Base-by-base conservation (phyloP, 1,140 invertebrate genomes). In the Cyrtorhinus lividipennis region DNA sequence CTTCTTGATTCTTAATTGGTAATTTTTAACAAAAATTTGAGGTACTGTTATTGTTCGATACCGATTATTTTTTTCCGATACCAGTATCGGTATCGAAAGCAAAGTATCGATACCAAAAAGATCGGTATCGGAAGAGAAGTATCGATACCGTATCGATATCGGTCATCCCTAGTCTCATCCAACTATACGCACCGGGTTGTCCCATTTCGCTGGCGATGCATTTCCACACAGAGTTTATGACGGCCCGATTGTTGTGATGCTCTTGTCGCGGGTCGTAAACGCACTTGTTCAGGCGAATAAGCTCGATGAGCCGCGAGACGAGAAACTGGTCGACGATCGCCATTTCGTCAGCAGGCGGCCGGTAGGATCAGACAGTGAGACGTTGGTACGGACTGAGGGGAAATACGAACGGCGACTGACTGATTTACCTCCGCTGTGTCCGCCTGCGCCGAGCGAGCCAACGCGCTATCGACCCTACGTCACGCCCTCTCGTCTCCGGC, bases 241-340 rank as follows among this genome's bases (percentile, higher is more conserved):
- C 53, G 27, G 53, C 62, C 13, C 62, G 53, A 27, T 63, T 63
- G 26, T 25, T 63, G 53, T 63, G 62, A 10, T 63, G 53, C 15
- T 56, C 48, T 8, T 63, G 24, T 38, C 62, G 53, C 13, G 62
- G 62, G 56, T 63, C 62, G 62, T 63, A 63, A 18, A 63, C 23
- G 27, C 62, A 63, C 2, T 56, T 12, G 13, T 63, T 46, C 15
- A 45, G 38, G 13, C 30, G 27, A 18, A 63, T 56, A 2, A 63
- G 30, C 26, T 63, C 62, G 25, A 63, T 58, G 5, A 63, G 53
- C 15, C 53, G 24, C n/a, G 53, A 56, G 26, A 63, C 62, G 1
- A 63, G 53, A 44, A 63, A 63, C 10, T 23, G 24, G 53, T 63
- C 62, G 25, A 57, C 53, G 27, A 63, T 58, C 26, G 53, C 58